Percentiles rank a stretch among this genome's conserved stretches.
phyloP scores from a whole-genome alignment of 2,113 vertebrate species.

The Halichoeres trimaculatus region DNA sequence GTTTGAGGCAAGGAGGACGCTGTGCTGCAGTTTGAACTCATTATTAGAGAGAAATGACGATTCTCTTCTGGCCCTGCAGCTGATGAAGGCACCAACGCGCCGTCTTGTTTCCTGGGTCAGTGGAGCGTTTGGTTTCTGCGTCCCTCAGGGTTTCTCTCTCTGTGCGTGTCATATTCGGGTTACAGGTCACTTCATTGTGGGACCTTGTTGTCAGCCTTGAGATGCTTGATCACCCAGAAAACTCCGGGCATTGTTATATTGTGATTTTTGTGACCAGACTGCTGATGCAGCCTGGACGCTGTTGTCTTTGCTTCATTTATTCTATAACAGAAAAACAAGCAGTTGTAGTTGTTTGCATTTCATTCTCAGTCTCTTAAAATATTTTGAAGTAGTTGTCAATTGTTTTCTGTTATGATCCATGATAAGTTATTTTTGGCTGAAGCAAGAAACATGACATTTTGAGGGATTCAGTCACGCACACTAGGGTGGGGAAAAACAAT shows the following conservation, averaged over 20 bases:
- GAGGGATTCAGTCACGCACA: too few relatives aligned
- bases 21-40: constrained; percentile 5
- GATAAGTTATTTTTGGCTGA: too few relatives aligned
- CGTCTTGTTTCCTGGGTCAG: constrained; percentile 31
- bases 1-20: background rate
- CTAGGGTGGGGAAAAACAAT: too few relatives aligned
- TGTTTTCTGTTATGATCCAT: too few relatives aligned
- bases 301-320: too few relatives aligned
- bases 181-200: constrained; percentile 22
- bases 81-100: background rate
- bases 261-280: background rate
- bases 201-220: constrained; percentile 2
- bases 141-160: background rate
- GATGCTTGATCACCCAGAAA: constrained; percentile 9
- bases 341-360: too few relatives aligned
- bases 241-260: background rate
- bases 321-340: too few relatives aligned
- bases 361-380: too few relatives aligned
- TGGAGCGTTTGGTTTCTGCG: constrained; percentile 7
- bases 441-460: too few relatives aligned
- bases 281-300: background rate
- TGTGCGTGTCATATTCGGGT: constrained; percentile 14
- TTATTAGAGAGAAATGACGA: background rate
- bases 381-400: too few relatives aligned
- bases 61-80: constrained; percentile 3